Evolutionary conservation across 2,888 invertebrate genomes (phyloP).

Genomic region (Bombyx huttoni): DNA sequence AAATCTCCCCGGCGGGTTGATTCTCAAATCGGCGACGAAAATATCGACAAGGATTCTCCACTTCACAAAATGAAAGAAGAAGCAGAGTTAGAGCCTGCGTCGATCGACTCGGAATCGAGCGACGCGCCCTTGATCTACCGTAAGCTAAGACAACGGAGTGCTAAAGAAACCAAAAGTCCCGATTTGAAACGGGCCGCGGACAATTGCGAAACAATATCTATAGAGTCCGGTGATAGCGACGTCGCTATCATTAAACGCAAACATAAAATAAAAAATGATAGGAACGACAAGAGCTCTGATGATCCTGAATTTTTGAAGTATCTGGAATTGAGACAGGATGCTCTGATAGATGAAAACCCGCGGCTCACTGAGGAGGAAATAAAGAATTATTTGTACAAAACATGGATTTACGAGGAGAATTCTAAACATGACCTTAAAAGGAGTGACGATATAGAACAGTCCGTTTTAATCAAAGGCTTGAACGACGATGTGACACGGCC

Average conservation of each 20-base stretch:
- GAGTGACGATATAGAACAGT: conserved; percentile 36
- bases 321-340: conserved; percentile 54
- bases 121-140: neutral
- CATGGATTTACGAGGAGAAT: conserved; percentile 44
- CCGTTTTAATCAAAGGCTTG: conserved; percentile 42
- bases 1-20: neutral
- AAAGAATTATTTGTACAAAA: conserved; percentile 53
- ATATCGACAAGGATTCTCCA: neutral
- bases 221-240: conserved; percentile 5
- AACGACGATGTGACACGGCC: conserved; percentile 22
- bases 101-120: neutral
- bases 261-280: neutral
- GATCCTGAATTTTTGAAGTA: conserved; percentile 59
- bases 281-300: conserved; percentile 16
- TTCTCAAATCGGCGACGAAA: neutral
- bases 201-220: conserved; percentile 3
- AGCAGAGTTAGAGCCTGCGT: conserved; percentile 5
- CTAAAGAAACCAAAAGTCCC: neutral
- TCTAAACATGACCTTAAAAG: conserved; percentile 29
- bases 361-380: conserved; percentile 25
- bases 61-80: neutral
- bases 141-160: neutral
- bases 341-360: conserved; percentile 33
- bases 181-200: conserved; percentile 2
- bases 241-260: neutral